Percentiles rank a stretch among this genome's conserved stretches.
These are phyloP conservation scores for Sarcophaga peregrina DNA, from an alignment of 1,140 invertebrate genomes.

Conservation along the genomic window DNA sequence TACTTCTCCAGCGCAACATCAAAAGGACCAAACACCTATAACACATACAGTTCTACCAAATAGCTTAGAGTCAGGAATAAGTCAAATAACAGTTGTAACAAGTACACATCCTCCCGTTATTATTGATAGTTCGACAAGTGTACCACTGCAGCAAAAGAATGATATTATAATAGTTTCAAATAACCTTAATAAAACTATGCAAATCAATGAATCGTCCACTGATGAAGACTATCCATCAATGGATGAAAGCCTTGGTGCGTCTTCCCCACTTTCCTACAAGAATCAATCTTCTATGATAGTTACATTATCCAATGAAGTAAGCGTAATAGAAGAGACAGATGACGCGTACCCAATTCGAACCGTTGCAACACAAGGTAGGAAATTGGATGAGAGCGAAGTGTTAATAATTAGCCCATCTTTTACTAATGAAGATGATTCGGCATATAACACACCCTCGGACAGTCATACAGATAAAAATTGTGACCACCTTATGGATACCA, in stretches of 20 bases:
- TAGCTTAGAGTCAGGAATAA: slow-evolving; percentile 77
- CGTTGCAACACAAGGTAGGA: slow-evolving; percentile 59
- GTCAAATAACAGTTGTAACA: slow-evolving; percentile 83
- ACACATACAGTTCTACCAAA: slow-evolving; percentile 70
- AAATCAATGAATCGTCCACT: slow-evolving; percentile 73
- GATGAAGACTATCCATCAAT: slow-evolving; percentile 79
- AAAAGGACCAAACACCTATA: slow-evolving; percentile 26
- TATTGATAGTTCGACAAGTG: slow-evolving; percentile 68
- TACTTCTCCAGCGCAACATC: slow-evolving; percentile 40
- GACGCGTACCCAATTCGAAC: background rate
- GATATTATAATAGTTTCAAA: slow-evolving; percentile 62
- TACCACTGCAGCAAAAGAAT: slow-evolving; percentile 57
- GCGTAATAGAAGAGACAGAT: slow-evolving; percentile 20
- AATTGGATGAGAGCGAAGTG: slow-evolving; percentile 85
- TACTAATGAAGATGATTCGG: slow-evolving; percentile 64
- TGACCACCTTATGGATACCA: slow-evolving; percentile 72
- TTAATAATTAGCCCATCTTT: slow-evolving; percentile 78
- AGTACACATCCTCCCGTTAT: slow-evolving; percentile 83
- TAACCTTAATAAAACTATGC: slow-evolving; percentile 69
- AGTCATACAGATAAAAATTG: slow-evolving; percentile 58
- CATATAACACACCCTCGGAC: slow-evolving; percentile 60
- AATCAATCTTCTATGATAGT: slow-evolving; percentile 64
- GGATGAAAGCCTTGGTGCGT: slow-evolving; percentile 80
- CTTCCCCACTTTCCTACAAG: slow-evolving; percentile 65
- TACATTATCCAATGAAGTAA: slow-evolving; percentile 51